phyloP scores from a whole-genome alignment of 2,888 invertebrate genomes.

The Sminthurinus aureus region DNA sequence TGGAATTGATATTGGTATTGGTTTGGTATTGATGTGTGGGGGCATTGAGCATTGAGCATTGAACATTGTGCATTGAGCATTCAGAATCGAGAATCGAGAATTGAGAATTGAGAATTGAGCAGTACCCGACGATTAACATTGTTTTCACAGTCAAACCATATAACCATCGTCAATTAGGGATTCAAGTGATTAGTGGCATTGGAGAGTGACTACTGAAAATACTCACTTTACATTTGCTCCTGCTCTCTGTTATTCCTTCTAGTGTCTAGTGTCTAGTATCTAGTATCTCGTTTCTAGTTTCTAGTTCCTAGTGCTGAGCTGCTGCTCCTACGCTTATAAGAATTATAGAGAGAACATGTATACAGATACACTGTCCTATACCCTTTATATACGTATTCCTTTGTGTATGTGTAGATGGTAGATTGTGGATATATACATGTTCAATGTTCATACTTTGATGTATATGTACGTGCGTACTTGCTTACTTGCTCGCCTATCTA shows the following conservation, averaged over 20 bases:
- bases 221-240: slow-evolving; percentile 12
- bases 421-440: not conserved
- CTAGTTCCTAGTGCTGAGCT: not conserved
- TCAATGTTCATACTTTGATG: not conserved
- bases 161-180: slow-evolving; percentile 37
- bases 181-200: slow-evolving; percentile 37
- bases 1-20: not conserved
- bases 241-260: not conserved
- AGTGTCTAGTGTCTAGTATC: not conserved
- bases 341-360: not conserved
- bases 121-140: slow-evolving; percentile 22
- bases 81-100: too few relatives aligned
- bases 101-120: slow-evolving; percentile 14
- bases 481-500: not conserved
- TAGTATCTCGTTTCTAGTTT: not conserved
- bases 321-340: too few relatives aligned
- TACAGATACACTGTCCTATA: not conserved
- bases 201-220: slow-evolving; percentile 18
- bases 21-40: not conserved
- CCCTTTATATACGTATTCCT: not conserved
- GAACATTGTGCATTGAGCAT: not conserved
- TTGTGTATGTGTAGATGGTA: not conserved
- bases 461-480: not conserved
- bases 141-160: slow-evolving; percentile 35
- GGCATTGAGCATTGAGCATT: slow-evolving; percentile 5